phyloP scores from a whole-genome alignment of 1,140 invertebrate genomes.

The Sarcophaga peregrina region DNA sequence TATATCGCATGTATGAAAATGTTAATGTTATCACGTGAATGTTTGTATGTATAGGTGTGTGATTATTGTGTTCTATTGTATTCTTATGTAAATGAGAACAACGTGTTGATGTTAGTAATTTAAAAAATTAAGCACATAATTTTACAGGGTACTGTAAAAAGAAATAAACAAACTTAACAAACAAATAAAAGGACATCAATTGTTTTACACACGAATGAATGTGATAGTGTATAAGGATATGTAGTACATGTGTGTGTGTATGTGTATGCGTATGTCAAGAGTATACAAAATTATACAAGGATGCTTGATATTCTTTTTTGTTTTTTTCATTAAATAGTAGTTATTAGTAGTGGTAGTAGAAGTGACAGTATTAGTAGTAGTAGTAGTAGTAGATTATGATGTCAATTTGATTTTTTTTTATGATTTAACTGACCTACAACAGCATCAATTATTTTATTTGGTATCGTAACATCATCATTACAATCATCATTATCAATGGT shows the following conservation, averaged over 20 bases:
- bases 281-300: neutral
- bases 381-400: constrained; percentile 8
- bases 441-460: constrained; percentile 59
- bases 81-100: too few species aligned
- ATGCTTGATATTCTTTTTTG: neutral
- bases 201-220: neutral
- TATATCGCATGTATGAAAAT: too few species aligned
- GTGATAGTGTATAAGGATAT: neutral
- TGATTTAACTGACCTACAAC: constrained; percentile 74
- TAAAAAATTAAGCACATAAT: neutral
- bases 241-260: neutral
- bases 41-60: too few species aligned
- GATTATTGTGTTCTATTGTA: too few species aligned
- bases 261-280: neutral
- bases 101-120: too few species aligned
- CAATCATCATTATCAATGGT: constrained; percentile 73
- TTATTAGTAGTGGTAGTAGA: neutral
- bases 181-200: neutral
- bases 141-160: neutral
- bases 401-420: neutral
- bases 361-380: neutral
- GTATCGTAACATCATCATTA: constrained; percentile 69
- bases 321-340: neutral
- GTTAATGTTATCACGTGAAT: too few species aligned
- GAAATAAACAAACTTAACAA: neutral